These are phyloP conservation scores for Procambarus clarkii DNA, from an alignment of 1,140 invertebrate species.

Conservation along the genomic window DNA sequence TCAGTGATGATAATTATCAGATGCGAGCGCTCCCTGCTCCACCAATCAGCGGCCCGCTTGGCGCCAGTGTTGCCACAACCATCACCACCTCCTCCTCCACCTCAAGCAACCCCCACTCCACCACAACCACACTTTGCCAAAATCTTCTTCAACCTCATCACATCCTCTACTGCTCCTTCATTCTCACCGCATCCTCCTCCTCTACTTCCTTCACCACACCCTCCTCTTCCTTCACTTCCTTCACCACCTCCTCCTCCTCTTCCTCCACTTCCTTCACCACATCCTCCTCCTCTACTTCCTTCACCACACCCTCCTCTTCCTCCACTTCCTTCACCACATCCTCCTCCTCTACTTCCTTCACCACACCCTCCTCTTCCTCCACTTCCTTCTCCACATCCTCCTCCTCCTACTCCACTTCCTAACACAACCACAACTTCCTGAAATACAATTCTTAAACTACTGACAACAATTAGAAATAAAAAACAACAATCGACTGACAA, in stretches of 20 bases:
- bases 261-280: background rate
- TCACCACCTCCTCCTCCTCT: background rate
- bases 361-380: background rate
- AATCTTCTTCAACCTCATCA: background rate
- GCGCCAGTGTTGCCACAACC: constrained; percentile 50
- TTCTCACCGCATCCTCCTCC: background rate
- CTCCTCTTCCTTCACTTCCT: too few relatives aligned
- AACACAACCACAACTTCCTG: background rate
- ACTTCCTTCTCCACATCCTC: background rate
- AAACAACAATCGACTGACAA: background rate
- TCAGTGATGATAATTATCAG: constrained; percentile 69
- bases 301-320: background rate
- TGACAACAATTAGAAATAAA: background rate
- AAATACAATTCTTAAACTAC: background rate
- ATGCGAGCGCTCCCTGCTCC: constrained; percentile 48
- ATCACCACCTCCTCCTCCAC: background rate
- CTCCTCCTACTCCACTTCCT: background rate
- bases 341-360: too few relatives aligned
- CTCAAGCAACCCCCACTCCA: background rate
- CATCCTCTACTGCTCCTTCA: too few relatives aligned
- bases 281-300: background rate
- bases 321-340: background rate
- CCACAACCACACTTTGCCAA: background rate
- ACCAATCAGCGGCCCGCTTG: constrained; percentile 47
- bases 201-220: background rate